phyloP scores from a whole-genome alignment of 1,140 invertebrate genomes.

The Drosophila willistoni region DNA sequence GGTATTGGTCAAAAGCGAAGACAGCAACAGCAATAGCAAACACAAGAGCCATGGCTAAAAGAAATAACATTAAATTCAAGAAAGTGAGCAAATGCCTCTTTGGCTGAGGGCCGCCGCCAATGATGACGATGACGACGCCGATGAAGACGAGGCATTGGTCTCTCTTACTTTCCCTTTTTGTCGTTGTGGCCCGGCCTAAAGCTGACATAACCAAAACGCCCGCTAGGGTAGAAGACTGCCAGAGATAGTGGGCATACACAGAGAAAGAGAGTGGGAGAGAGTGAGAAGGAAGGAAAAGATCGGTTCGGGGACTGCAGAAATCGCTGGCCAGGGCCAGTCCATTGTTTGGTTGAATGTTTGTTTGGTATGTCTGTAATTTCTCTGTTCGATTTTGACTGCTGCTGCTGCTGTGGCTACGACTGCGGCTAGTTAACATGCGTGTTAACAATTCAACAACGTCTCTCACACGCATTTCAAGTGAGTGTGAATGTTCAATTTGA shows the following conservation, averaged over 20 bases:
- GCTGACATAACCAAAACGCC: slow-evolving; percentile 68
- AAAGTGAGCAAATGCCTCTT: slow-evolving; percentile 55
- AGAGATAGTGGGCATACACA: neutral
- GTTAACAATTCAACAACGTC: slow-evolving; percentile 53
- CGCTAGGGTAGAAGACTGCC: slow-evolving; percentile 25
- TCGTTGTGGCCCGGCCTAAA: slow-evolving; percentile 33
- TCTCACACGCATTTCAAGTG: slow-evolving; percentile 39
- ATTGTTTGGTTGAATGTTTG: slow-evolving; percentile 9
- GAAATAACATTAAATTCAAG: slow-evolving; percentile 46
- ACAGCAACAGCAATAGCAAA: slow-evolving; percentile 16
- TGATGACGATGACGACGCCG: slow-evolving; percentile 25
- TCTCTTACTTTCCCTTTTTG: slow-evolving; percentile 75
- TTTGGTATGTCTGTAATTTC: slow-evolving; percentile 39
- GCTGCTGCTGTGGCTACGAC: slow-evolving; percentile 23
- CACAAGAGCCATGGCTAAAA: slow-evolving; percentile 36
- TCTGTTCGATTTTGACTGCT: slow-evolving; percentile 47
- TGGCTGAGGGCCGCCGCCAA: slow-evolving; percentile 42
- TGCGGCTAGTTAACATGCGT: slow-evolving; percentile 64
- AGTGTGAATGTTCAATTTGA: slow-evolving; percentile 37
- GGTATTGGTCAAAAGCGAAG: slow-evolving; percentile 13
- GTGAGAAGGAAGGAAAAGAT: neutral
- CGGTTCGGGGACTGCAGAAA: slow-evolving; percentile 41
- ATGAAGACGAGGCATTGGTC: slow-evolving; percentile 66
- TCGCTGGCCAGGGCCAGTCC: slow-evolving; percentile 36
- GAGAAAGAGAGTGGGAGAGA: neutral